Evolutionary conservation across 2,113 vertebrate species (phyloP).

Genomic region (Craseonycteris thonglongyai): DNA sequence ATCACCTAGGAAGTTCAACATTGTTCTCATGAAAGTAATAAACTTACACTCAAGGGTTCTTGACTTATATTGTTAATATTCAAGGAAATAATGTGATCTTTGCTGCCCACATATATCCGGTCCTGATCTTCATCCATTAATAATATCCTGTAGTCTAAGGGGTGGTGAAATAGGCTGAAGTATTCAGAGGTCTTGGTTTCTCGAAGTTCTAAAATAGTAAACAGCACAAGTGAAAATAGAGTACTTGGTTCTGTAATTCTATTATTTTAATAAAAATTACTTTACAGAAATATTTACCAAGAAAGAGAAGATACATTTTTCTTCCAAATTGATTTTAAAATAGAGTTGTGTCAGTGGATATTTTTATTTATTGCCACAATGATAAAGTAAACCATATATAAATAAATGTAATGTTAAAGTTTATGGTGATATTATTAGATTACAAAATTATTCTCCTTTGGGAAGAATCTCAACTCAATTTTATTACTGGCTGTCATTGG

Average conservation of each 20-base stretch:
- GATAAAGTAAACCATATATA: background rate
- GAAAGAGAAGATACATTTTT: constrained; percentile 23
- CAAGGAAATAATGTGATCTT: constrained; percentile 95
- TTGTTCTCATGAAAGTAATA: constrained; percentile 34
- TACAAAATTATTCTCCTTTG: background rate
- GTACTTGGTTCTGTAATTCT: background rate
- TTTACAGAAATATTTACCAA: background rate
- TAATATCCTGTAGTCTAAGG: constrained; percentile 97
- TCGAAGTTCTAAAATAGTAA: constrained; percentile 86
- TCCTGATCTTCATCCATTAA: constrained; percentile 99
- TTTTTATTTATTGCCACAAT: constrained; percentile 54
- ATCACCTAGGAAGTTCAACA: background rate
- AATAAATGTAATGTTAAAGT: background rate
- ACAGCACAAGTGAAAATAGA: constrained; percentile 4
- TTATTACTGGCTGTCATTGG: background rate
- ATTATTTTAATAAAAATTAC: constrained; percentile 33
- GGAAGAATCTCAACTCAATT: background rate
- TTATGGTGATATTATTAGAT: background rate
- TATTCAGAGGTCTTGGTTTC: constrained; percentile 89
- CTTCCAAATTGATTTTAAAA: constrained; percentile 40
- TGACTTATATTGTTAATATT: constrained; percentile 98
- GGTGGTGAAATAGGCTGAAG: constrained; percentile 88
- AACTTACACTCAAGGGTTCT: constrained; percentile 89
- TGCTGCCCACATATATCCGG: constrained; percentile 96
- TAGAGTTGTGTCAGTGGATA: constrained; percentile 14